Conservation (phyloP, 92 coral and sea anemone species). For the Muricea muricata region DNA sequence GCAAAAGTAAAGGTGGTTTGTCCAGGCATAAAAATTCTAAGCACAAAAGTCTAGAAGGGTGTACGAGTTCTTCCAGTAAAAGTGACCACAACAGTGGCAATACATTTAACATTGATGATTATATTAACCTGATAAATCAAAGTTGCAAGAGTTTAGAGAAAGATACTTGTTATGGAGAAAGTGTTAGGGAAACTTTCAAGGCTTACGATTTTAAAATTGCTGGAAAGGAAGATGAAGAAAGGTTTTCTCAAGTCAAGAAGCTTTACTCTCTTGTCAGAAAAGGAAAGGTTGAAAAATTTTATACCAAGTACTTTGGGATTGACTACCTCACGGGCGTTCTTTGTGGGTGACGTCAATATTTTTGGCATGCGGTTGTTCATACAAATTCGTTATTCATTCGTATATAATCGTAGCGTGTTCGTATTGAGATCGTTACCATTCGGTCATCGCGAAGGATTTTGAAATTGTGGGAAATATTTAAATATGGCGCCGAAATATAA, state of each 20-base stretch:
- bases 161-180: background rate
- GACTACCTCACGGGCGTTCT: background rate
- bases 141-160: background rate
- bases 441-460: background rate
- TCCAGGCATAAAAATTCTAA: background rate
- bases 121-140: background rate
- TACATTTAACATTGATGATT: constrained; percentile 6
- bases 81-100: background rate
- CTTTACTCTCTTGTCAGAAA: background rate
- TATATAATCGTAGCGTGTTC: background rate
- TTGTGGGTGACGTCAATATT: background rate
- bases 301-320: too few species aligned
- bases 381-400: background rate
- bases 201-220: background rate
- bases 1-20: constrained; percentile 9
- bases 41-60: background rate
- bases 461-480: background rate
- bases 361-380: background rate
- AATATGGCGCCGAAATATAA: background rate
- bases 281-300: constrained; percentile 1
- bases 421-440: background rate
- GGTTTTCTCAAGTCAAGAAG: background rate
- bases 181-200: background rate
- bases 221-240: constrained; percentile 4
- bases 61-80: background rate